Percentiles rank a stretch among this genome's conserved stretches.
phyloP scores from a whole-genome alignment of 2,888 invertebrate genomes.

The Synergus japonicus region DNA sequence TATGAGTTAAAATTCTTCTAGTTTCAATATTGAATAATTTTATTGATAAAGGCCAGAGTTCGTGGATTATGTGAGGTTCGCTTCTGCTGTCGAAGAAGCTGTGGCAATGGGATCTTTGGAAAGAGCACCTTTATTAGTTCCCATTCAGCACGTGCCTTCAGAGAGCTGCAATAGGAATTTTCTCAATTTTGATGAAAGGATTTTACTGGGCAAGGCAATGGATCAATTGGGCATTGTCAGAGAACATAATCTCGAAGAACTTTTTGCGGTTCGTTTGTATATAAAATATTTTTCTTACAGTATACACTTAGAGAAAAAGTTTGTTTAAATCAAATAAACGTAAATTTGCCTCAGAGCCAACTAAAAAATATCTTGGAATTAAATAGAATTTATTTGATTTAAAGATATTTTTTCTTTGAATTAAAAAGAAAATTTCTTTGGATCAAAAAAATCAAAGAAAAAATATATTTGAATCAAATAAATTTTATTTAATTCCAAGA shows the following conservation, averaged over 20 bases:
- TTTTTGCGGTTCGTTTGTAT: constrained; percentile 80
- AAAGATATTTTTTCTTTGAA: too few species aligned
- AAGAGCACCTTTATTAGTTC: constrained; percentile 84
- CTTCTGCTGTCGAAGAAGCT: constrained; percentile 84
- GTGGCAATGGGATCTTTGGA: constrained; percentile 83
- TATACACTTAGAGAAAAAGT: not conserved
- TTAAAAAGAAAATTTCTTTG: too few species aligned
- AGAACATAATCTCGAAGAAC: constrained; percentile 84
- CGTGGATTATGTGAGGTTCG: constrained; percentile 83
- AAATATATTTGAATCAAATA: too few species aligned
- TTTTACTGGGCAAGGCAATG: constrained; percentile 82
- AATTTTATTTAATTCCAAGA: too few species aligned
- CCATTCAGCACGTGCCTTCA: constrained; percentile 85
- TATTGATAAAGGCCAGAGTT: constrained; percentile 55
- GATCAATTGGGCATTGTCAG: constrained; percentile 84
- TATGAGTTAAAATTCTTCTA: too few species aligned
- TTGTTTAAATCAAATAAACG: too few species aligned
- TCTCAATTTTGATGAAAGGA: constrained; percentile 87
- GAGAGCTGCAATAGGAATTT: constrained; percentile 82
- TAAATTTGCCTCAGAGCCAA: too few species aligned
- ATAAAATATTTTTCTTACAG: not conserved
- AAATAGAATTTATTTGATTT: too few species aligned
- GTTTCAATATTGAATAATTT: not conserved
- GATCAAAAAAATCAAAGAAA: too few species aligned
- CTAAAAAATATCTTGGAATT: too few species aligned